Conservation (phyloP, 1,140 invertebrate genomes). For the Archegozetes longisetosus region DNA sequence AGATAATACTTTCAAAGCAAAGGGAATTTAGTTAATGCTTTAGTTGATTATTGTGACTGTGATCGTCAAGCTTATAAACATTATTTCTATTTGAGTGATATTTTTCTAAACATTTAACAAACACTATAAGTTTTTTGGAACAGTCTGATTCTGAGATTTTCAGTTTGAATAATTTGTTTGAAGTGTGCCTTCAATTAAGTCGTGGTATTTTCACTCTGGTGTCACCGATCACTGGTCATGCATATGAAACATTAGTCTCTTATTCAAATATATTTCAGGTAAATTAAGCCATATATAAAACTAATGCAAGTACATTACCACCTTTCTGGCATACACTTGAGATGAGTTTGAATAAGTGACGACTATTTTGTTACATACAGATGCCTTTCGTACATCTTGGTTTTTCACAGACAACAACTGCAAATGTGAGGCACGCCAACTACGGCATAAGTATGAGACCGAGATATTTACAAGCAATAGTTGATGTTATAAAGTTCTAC, state of each 20-base stretch:
- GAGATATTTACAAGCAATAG: constrained; percentile 78
- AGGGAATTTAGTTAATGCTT: too few relatives aligned
- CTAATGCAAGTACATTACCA: too few relatives aligned
- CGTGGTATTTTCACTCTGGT: constrained; percentile 81
- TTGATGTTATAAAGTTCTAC: constrained; percentile 45
- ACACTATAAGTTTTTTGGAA: too few relatives aligned
- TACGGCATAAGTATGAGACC: constrained; percentile 80
- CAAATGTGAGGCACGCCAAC: constrained; percentile 52
- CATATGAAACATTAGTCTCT: constrained; percentile 83
- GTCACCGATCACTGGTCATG: constrained; percentile 67
- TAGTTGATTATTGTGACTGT: too few relatives aligned
- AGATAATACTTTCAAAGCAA: too few relatives aligned
- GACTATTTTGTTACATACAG: neutral
- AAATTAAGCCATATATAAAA: neutral
- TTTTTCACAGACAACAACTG: constrained; percentile 47
- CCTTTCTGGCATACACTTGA: too few relatives aligned
- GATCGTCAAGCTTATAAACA: too few relatives aligned
- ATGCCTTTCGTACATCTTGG: constrained; percentile 83
- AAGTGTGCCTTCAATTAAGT: constrained; percentile 82
- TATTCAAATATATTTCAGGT: constrained; percentile 87
- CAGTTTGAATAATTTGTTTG: too few relatives aligned
- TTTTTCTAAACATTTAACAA: too few relatives aligned
- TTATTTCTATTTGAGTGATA: too few relatives aligned
- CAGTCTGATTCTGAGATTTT: too few relatives aligned
- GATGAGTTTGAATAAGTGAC: too few relatives aligned